Conservation (phyloP, 1,140 invertebrate genomes). For the Aphaenogaster rudis region DNA sequence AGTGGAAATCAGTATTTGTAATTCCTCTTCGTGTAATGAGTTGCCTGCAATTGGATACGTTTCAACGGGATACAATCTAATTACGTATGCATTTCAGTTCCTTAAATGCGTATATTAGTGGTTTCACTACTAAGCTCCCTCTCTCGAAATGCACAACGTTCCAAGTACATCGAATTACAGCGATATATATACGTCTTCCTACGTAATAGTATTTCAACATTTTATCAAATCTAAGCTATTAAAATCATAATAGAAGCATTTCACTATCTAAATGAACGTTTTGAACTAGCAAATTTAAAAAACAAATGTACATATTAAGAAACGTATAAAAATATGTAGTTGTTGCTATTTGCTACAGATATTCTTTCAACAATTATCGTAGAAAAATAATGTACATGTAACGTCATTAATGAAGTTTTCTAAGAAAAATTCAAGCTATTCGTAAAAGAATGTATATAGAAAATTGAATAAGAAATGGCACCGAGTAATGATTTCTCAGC, state of each 20-base stretch:
- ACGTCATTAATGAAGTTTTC: background rate
- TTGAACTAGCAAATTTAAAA: slow-evolving; percentile 10
- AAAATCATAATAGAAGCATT: background rate
- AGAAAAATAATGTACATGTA: background rate
- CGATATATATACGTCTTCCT: background rate
- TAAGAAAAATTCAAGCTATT: background rate
- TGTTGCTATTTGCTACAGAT: background rate
- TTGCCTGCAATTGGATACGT: slow-evolving; percentile 44
- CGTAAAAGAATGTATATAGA: background rate
- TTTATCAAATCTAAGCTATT: background rate
- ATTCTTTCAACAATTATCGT: background rate
- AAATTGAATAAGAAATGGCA: background rate
- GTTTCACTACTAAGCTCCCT: background rate
- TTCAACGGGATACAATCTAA: background rate
- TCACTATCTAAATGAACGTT: background rate
- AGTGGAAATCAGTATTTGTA: slow-evolving; percentile 35
- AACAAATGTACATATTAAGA: background rate
- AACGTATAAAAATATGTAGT: background rate
- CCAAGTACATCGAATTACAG: background rate
- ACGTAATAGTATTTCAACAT: background rate
- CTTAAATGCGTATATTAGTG: slow-evolving; percentile 48
- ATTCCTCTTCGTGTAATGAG: slow-evolving; percentile 57
- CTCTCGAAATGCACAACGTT: slow-evolving; percentile 2
- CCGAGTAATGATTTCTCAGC: background rate
- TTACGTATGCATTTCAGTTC: slow-evolving; percentile 54